These are phyloP conservation scores for Narcine bancroftii DNA, from an alignment of 2,113 vertebrate species.

Conservation along the genomic window DNA sequence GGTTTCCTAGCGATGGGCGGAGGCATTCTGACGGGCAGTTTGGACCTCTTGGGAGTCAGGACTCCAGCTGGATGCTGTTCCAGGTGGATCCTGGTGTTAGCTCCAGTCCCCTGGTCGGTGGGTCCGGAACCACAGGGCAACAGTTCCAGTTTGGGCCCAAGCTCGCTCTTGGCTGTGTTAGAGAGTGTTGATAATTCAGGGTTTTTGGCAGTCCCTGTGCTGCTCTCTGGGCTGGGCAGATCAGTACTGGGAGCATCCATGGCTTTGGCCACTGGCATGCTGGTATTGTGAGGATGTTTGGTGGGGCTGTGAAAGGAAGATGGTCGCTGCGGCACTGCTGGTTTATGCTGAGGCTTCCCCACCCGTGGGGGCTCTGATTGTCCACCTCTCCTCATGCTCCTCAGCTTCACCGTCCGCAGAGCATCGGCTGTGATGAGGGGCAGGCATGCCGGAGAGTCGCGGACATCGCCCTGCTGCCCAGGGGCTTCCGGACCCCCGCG, in stretches of 20 bases:
- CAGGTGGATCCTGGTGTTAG: too few species aligned
- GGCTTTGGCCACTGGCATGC: neutral
- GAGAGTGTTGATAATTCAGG: neutral
- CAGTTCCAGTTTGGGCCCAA: too few species aligned
- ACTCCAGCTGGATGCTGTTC: neutral
- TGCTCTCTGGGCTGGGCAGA: neutral
- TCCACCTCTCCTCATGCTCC: conserved; percentile 63
- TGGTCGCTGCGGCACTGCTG: conserved; percentile 48
- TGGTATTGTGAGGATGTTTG: neutral
- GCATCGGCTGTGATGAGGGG: conserved; percentile 78
- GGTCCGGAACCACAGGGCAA: neutral
- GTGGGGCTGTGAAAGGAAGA: conserved; percentile 36
- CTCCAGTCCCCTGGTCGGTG: neutral
- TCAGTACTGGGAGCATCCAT: neutral
- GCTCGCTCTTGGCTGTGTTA: neutral
- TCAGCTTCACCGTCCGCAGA: conserved; percentile 78
- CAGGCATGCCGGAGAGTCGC: conserved; percentile 48
- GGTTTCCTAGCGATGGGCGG: conserved; percentile 84
- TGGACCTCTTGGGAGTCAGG: conserved; percentile 45
- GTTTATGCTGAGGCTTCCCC: conserved; percentile 46
- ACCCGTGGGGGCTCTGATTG: conserved; percentile 44
- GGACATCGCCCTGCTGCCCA: conserved; percentile 48
- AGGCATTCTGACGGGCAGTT: conserved; percentile 71
- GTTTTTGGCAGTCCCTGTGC: too few species aligned
- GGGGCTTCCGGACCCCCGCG: conserved; percentile 40